phyloP scores from a whole-genome alignment of 2,113 vertebrate species.

The Hirundichthys speculiger region DNA sequence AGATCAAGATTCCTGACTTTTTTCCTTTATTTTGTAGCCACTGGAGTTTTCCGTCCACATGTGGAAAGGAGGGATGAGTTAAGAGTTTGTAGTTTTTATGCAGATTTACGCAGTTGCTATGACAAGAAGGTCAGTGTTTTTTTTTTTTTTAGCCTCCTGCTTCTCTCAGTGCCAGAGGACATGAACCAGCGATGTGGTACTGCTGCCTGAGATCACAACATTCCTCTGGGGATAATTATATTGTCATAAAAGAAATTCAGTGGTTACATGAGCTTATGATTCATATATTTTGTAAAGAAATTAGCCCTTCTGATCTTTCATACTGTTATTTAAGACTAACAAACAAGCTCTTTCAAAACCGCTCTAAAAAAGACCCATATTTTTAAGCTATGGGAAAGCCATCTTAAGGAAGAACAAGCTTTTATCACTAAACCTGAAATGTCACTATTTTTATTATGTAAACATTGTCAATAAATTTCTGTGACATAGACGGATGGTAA shows the following conservation, averaged over 20 bases:
- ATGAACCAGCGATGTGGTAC: not conserved
- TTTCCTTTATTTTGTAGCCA: not conserved
- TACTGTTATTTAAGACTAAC: too few species aligned
- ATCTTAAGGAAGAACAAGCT: too few species aligned
- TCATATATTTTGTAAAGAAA: not conserved
- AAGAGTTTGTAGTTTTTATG: not conserved
- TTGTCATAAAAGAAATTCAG: not conserved
- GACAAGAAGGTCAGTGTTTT: not conserved
- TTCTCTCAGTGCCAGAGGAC: not conserved
- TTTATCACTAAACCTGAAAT: too few species aligned
- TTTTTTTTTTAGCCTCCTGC: not conserved
- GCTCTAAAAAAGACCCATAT: too few species aligned
- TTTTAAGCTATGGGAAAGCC: too few species aligned
- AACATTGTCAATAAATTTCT: too few species aligned
- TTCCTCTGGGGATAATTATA: not conserved
- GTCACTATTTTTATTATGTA: too few species aligned
- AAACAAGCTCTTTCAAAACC: too few species aligned
- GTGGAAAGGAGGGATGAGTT: not conserved
- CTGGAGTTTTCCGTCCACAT: not conserved
- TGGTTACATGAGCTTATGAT: not conserved
- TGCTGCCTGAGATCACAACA: not conserved
- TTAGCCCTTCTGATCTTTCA: too few species aligned
- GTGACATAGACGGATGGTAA: too few species aligned
- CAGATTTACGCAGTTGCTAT: not conserved
- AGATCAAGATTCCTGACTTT: not conserved